Evolutionary conservation across 1,140 invertebrate species (phyloP).

Genomic region (Drosophila novamexicana): DNA sequence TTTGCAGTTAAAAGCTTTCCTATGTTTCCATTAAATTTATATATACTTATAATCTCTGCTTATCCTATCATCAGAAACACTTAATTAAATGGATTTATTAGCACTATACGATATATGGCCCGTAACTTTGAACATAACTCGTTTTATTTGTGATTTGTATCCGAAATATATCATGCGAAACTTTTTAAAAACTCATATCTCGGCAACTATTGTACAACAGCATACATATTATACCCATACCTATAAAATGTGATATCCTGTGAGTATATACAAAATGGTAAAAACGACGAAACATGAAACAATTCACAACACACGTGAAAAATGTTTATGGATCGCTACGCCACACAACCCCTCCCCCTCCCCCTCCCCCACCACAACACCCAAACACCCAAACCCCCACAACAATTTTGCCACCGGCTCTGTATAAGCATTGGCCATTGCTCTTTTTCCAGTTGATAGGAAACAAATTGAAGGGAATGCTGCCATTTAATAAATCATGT

Average conservation of each 20-base stretch:
- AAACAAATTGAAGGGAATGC: slow-evolving; percentile 82
- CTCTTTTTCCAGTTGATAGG: slow-evolving; percentile 81
- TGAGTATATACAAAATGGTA: slow-evolving; percentile 3
- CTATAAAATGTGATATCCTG: not conserved
- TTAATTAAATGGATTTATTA: slow-evolving; percentile 44
- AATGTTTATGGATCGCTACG: slow-evolving; percentile 31
- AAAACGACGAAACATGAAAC: slow-evolving; percentile 44
- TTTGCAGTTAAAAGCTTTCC: too few relatives aligned
- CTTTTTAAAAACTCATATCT: slow-evolving; percentile 77
- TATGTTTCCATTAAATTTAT: too few relatives aligned
- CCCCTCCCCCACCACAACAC: not conserved
- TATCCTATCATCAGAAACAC: not conserved
- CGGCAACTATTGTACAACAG: slow-evolving; percentile 40
- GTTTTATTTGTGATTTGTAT: slow-evolving; percentile 55
- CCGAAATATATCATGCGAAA: slow-evolving; percentile 52
- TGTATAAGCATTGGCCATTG: slow-evolving; percentile 47
- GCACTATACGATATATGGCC: slow-evolving; percentile 23
- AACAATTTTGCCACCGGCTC: not conserved
- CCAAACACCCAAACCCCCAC: not conserved
- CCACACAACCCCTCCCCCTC: not conserved
- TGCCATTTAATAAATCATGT: slow-evolving; percentile 83
- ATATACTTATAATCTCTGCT: too few relatives aligned
- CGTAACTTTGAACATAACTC: slow-evolving; percentile 38
- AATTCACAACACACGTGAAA: slow-evolving; percentile 57
- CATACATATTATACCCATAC: slow-evolving; percentile 24